These are phyloP conservation scores for Ophion ellenae DNA, from an alignment of 2,888 invertebrate species.

Conservation along the genomic window DNA sequence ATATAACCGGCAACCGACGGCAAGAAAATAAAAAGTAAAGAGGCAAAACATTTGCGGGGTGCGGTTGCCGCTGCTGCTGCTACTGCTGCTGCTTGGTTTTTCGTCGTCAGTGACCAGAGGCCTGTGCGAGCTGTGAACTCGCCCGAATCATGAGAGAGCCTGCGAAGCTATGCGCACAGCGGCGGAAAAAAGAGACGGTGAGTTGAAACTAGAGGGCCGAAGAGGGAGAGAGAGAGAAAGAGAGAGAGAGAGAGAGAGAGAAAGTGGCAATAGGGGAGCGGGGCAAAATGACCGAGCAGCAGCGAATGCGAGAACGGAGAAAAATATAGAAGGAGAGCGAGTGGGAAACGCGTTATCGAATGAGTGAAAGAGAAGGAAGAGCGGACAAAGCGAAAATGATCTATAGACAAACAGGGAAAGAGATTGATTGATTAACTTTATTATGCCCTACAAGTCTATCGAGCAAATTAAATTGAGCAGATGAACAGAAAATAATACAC, in stretches of 20 bases:
- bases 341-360: too few species aligned
- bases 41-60: too few species aligned
- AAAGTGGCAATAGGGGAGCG: slow-evolving; percentile 48
- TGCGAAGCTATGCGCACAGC: too few species aligned
- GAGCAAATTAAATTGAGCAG: too few species aligned
- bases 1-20: slow-evolving; percentile 19
- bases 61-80: background rate
- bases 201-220: slow-evolving; percentile 20
- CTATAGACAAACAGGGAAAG: background rate
- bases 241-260: slow-evolving; percentile 16
- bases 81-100: slow-evolving; percentile 23
- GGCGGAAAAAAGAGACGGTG: slow-evolving; percentile 11
- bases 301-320: slow-evolving; percentile 35
- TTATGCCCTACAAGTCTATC: too few species aligned
- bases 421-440: too few species aligned
- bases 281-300: slow-evolving; percentile 54
- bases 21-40: background rate
- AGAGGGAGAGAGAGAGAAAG: slow-evolving; percentile 44
- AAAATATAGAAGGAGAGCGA: background rate
- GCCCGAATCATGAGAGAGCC: too few species aligned
- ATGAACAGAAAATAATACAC: too few species aligned
- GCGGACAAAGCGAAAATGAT: slow-evolving; percentile 2
- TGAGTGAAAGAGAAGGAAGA: slow-evolving; percentile 17
- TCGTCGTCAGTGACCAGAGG: too few species aligned
- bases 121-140: too few species aligned